Evolutionary conservation across 2,888 invertebrate genomes (phyloP), one percentile per base, ranked within the genome.

Genomic region (Parnassius glacialis): DNA sequence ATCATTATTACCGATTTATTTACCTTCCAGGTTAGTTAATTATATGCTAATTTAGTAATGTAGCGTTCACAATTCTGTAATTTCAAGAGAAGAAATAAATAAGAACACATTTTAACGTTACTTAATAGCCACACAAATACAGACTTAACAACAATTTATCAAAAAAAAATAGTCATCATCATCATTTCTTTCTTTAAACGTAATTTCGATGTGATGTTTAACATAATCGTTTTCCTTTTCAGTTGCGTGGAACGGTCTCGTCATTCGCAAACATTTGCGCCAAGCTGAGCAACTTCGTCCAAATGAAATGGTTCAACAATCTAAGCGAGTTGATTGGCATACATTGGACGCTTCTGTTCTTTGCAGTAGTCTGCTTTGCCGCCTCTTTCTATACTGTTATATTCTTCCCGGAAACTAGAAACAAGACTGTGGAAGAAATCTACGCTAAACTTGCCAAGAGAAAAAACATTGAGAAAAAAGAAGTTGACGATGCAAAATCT

Each of bases 1-100:
- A 88, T 91, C 55, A 90, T 91, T 53, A 91, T 90, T 48, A 89
- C 90, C 2, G 91, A 91, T 65, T 67, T 91, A 57, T 91, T 91
- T 57, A 86, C 84, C 0, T 91, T 91, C 73, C 90, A 90, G 79
- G 90, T 90, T 34, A 67, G 80, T 66, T 16, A 45, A 25, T 34
- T 34, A 34, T 7, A 7, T 34, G 34, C 34, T 34, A 7, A 34
- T 34, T 5, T 34, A 7, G 34, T 34, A 7, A 34, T 34, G 34
- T 34, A 7, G 34, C 34, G 5, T 5, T 34, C 34, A 1, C 34
- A 34, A 7, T 34, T 34, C 34, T 34, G 7, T 34, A 5, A 34
- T 34, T 34, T 34, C 7, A 7, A 34, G 34, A 34, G 5, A 34
- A 34, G 7, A 25, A 34, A 20, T 2, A 20, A 20, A 20, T 20